Evolutionary conservation across 2,888 invertebrate species (phyloP).

Genomic region (Gnatocerus cornutus): DNA sequence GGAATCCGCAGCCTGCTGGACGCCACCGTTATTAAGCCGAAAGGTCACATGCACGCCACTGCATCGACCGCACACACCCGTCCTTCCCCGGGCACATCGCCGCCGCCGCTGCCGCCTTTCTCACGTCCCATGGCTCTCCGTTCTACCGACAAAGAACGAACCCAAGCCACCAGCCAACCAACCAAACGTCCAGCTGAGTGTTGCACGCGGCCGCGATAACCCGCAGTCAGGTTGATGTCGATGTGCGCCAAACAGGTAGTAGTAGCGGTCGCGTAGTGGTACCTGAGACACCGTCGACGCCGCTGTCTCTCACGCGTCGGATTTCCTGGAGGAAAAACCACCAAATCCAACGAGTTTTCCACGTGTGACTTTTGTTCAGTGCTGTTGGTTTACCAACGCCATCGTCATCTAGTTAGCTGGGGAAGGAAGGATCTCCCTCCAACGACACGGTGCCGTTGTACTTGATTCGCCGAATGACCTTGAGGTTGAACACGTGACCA

Average conservation of each 20-base stretch:
- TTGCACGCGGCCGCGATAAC: constrained; percentile 34
- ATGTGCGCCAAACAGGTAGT: constrained; percentile 62
- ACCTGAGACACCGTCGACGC: constrained; percentile 35
- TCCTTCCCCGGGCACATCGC: constrained; percentile 11
- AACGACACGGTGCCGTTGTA: constrained; percentile 58
- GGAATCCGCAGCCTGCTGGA: too few relatives aligned
- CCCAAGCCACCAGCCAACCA: constrained; percentile 11
- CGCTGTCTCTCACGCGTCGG: constrained; percentile 2
- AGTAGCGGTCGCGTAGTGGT: constrained; percentile 45
- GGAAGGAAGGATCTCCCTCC: not conserved
- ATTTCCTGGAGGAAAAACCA: not conserved
- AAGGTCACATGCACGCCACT: constrained; percentile 6
- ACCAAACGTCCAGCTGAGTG: constrained; percentile 29
- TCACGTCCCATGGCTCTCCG: constrained; percentile 8
- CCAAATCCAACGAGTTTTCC: not conserved
- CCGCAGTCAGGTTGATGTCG: constrained; percentile 60
- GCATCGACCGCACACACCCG: constrained; percentile 9
- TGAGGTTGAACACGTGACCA: constrained; percentile 74
- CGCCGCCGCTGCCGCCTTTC: constrained; percentile 35
- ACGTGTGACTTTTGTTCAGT: not conserved
- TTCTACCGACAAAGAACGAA: constrained; percentile 31
- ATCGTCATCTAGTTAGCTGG: not conserved
- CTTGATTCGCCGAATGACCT: constrained; percentile 69
- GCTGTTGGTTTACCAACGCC: not conserved
- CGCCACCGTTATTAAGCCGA: too few relatives aligned